Base-by-base conservation (phyloP, 2,797 vertebrate genomes). In the Spondyliosoma cantharus region DNA sequence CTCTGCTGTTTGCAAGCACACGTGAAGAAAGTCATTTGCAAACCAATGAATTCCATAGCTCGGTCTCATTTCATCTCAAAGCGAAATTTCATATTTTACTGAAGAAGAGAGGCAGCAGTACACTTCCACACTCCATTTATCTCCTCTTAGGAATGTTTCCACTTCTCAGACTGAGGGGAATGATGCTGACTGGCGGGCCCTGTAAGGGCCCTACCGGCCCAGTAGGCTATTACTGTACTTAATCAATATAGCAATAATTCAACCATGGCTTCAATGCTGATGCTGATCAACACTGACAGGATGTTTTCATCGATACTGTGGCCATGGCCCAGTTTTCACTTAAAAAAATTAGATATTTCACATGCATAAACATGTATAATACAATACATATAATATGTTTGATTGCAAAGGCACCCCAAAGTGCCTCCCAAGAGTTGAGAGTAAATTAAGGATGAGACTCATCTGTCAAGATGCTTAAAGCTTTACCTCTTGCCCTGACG, bases 221-320 rank as follows among this genome's bases (percentile, higher is more conserved):
- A 63, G 78, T 78, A 61, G 82, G 78, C 77, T 72, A 73, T 61
- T 81, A 77, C 81, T 75, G 24, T 48, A 45, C 62, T 56, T 84
- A 82, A 91, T 89, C 78, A 81, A 87, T 88, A 85, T 7, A 61
- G 74, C 68, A 65, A 65, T 54, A 76, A 71, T 65, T 84, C 63
- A 85, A 61, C 80, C 76, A 52, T 76, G 88, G 86, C 71, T 76
- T 63, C 48, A 63, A 57, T n/a, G 63, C 43, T 5, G 3, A 48
- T 37, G 46, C 52, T 63, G 25, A 61, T 76, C 73, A 20, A 37
- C 1, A 6, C 73, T 73, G 46, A 65, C 45, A 60, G 42, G 56
- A 25, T 29, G 43, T 80, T 77, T 73, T 63, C 37, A 63, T 53
- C 72, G 45, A 74, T 62, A 24, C 22, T 60, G 25, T 16, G 76